Evolutionary conservation across 2,888 invertebrate genomes (phyloP), one percentile per base, ranked within the genome.

Genomic region (Drosophila antonietae): DNA sequence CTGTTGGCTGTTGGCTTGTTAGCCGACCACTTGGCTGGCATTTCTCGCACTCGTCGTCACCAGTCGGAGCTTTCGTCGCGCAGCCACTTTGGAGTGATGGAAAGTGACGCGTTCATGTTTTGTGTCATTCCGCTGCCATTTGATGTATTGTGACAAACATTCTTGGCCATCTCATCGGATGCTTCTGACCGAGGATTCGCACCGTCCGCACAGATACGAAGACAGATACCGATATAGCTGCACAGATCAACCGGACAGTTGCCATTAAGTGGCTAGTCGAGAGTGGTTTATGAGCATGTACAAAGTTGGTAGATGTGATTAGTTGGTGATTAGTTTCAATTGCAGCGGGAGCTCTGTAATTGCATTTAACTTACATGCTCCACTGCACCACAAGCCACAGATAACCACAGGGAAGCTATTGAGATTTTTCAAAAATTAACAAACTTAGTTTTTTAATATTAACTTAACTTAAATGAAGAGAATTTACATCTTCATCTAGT

Each of bases 71-170:
- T 76, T 73, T 75, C 80, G 80, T 84, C 85, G 85, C 78, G 49
- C 68, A 89, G 89, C 83, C 91, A 90, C 89, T 88, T 89, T 89
- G 90, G 91, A 90, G 91, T 91, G 91, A 91, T 91, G 91, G 90
- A 91, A 91, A 91, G 90, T 91, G 91, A 91, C 91, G 89, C 91
- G 91, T 90, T 89, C 91, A 91, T 91, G 91, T 91, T 91, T 91
- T 91, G 91, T 91, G 91, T 91, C 91, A 91, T 90, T 91, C 89
- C 83, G 77, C 83, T 73, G 83, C 84, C 75, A 71, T 84, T 89
- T 91, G 91, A 91, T 89, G 86, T 91, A 91, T 91, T 91, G 91
- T 91, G 91, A 91, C 91, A 91, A 91, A 91, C 91, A 90, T 83
- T 86, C 85, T 79, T 85, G 70, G 58, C 58, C 72, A 68, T 62